These are phyloP conservation scores for Atta colombica DNA, from an alignment of 1,140 invertebrate species.

Conservation along the genomic window DNA sequence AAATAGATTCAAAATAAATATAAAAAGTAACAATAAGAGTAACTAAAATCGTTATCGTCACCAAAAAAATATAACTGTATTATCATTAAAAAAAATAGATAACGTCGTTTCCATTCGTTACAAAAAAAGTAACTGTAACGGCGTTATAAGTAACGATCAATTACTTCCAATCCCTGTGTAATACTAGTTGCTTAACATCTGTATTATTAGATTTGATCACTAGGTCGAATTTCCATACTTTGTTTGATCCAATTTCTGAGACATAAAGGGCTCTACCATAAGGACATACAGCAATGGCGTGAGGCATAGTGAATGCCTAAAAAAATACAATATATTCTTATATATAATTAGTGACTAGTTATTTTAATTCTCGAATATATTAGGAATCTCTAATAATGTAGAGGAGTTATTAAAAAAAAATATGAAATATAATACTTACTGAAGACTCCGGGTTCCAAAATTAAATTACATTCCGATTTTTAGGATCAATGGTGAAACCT, in stretches of 20 bases:
- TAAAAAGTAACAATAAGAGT: too few species aligned
- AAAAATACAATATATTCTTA: slow-evolving; percentile 75
- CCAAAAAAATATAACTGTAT: too few species aligned
- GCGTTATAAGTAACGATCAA: too few species aligned
- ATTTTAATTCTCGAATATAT: not conserved
- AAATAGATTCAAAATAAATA: too few species aligned
- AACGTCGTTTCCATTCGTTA: too few species aligned
- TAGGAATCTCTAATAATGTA: not conserved
- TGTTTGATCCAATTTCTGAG: slow-evolving; percentile 94
- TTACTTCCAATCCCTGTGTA: not conserved
- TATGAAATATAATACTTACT: slow-evolving; percentile 83
- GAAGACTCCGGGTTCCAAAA: slow-evolving; percentile 90
- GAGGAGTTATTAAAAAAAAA: not conserved
- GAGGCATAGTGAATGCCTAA: slow-evolving; percentile 92
- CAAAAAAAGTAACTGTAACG: too few species aligned
- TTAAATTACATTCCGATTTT: slow-evolving; percentile 90
- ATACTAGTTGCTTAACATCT: not conserved
- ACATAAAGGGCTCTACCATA: slow-evolving; percentile 93
- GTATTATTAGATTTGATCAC: slow-evolving; percentile 16
- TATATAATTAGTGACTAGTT: too few species aligned
- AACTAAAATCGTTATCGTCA: too few species aligned
- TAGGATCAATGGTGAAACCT: slow-evolving; percentile 93
- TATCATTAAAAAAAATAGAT: too few species aligned
- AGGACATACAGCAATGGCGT: slow-evolving; percentile 92
- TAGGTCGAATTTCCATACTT: slow-evolving; percentile 91